Conservation (phyloP, 2,888 invertebrate species). For the Tipula confusa region DNA sequence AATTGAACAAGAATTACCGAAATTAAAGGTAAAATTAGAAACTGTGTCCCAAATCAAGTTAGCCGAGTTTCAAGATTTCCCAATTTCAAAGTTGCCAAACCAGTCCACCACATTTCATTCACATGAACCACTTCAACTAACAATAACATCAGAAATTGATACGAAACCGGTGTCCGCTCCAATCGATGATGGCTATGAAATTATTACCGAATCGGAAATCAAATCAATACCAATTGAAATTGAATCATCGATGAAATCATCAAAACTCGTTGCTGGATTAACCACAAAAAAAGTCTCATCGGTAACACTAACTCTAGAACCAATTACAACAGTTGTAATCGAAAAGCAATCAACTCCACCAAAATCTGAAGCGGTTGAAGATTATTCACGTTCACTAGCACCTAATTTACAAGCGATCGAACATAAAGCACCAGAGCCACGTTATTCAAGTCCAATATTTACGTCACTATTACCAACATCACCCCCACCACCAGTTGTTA, state of each 20-base stretch:
- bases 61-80: neutral
- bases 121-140: neutral
- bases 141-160: neutral
- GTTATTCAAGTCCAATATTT: slow-evolving; percentile 28
- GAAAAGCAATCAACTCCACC: neutral
- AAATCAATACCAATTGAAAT: neutral
- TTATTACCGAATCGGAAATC: neutral
- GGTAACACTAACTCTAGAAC: neutral
- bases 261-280: neutral
- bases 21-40: neutral
- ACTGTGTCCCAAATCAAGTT: neutral
- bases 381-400: neutral
- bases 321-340: neutral
- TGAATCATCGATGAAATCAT: neutral
- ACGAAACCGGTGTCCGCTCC: neutral
- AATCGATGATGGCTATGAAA: neutral
- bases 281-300: neutral
- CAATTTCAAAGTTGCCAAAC: neutral
- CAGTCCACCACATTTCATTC: neutral
- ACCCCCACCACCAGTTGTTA: neutral
- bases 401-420: neutral
- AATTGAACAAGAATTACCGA: neutral
- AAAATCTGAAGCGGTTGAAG: neutral
- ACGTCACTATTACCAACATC: slow-evolving; percentile 21
- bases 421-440: neutral